These are phyloP conservation scores for Parotocinclus haroldoi DNA, from an alignment of 2,797 vertebrate species.

Conservation along the genomic window DNA sequence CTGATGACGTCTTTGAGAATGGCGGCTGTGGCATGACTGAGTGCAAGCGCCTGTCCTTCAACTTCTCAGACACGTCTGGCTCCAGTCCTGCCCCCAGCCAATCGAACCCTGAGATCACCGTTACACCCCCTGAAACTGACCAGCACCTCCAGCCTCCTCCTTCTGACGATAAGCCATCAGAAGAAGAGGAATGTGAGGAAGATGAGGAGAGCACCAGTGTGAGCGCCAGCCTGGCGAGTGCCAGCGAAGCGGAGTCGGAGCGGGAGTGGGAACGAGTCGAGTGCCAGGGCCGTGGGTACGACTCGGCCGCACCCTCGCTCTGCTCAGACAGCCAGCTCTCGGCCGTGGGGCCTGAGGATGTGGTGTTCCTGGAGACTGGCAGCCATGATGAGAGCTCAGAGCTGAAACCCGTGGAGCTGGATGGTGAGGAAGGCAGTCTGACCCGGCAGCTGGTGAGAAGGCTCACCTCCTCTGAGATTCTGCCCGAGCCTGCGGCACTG, in stretches of 20 bases:
- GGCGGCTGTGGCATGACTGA: conserved; percentile 71
- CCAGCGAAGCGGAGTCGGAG: conserved; percentile 58
- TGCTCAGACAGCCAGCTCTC: conserved; percentile 64
- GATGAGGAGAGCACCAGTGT: conserved; percentile 61
- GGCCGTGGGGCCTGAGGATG: conserved; percentile 56
- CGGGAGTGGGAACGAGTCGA: conserved; percentile 68
- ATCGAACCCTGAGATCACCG: conserved; percentile 83
- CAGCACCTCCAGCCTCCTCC: conserved; percentile 49
- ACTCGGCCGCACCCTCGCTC: conserved; percentile 57
- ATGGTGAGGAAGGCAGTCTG: conserved; percentile 88
- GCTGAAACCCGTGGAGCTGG: conserved; percentile 92
- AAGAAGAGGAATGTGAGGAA: conserved; percentile 62
- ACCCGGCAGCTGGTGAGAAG: conserved; percentile 93
- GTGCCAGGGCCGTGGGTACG: conserved; percentile 56
- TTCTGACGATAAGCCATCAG: conserved; percentile 56
- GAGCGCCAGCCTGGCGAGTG: conserved; percentile 63
- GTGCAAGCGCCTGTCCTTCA: conserved; percentile 86
- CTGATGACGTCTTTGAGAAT: conserved; percentile 87
- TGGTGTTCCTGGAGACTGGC: conserved; percentile 73
- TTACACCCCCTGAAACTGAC: conserved; percentile 74
- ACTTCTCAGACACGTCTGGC: conserved; percentile 73
- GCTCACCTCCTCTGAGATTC: conserved; percentile 82
- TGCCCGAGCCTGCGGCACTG: conserved; percentile 61
- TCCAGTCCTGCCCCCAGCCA: conserved; percentile 63
- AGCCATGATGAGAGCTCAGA: conserved; percentile 75